Base-by-base conservation (phyloP, 2,797 vertebrate genomes). In the Phataginus tricuspis region DNA sequence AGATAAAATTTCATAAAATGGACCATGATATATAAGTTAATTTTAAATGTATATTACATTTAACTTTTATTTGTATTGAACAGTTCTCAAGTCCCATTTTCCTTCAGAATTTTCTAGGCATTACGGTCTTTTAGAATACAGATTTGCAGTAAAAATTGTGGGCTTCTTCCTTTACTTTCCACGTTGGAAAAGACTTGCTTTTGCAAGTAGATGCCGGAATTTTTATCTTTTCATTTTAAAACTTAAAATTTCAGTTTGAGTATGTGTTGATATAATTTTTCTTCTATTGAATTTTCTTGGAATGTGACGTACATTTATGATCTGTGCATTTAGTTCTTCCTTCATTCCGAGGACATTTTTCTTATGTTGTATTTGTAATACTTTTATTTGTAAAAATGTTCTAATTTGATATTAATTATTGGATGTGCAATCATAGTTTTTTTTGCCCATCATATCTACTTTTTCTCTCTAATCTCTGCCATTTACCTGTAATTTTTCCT, bases 1-100 rank as follows among this genome's bases (percentile, higher is more conserved):
- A 89, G 29, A 74, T 86, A 59, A 68, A 66, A 69, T 92, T 90
- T 87, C 25, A 27, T 72, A n/a, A 55, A 64, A 45, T 85, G 8
- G 16, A 45, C 11, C 0, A 8, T 64, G 19, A 69, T 55, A 31
- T 39, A 96, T 49, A 45, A 42, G 37, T 0, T 69, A 34, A 66
- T 86, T 94, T 79, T 12, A 91, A 92, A 93, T 51, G 1, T n/a
- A 37, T 39, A 74, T 86, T 84, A 18, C 3, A 27, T 53, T 96
- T 74, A 68, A 63, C 51, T 89, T 94, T 93, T 84, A 39, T 45
- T 95, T 94, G 63, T 25, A 19, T 61, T 34, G 45, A 45, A 45
- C 45, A 12, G 45, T 59, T 86, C 13, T 75, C 31, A 31, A 2
- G n/a, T 77, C 16, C 13, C 21, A n/a, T 71, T 87, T 84, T 85